Evolutionary conservation across 64 coral and sea anemone genomes (phyloP), one percentile per base, ranked within the genome.

Genomic region (Astreopora myriophthalma): DNA sequence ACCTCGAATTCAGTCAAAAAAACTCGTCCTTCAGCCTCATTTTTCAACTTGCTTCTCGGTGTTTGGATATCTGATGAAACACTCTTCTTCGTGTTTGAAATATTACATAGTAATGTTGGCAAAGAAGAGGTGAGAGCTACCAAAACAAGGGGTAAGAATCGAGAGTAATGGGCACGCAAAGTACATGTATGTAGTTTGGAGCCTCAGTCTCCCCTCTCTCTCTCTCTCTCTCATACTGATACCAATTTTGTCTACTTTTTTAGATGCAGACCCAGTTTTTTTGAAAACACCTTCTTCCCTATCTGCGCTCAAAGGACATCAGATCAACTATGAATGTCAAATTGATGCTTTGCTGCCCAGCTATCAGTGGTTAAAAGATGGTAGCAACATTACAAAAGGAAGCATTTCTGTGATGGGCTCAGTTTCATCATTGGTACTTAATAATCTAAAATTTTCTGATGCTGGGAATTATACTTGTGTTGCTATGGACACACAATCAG

Each of bases 321-420:
- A 31, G 28, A n/a, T 74, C 36, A 76, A 13, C 6, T 75, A 85
- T 52, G 28, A 60, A 46, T 92, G 90, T 69, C 67, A 92, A 69
- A 83, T 79, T 64, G 57, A 57, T 84, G 90, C 32, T 61, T 24
- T 48, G 75, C 71, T 48, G 42, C 52, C 90, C 29, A 24, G 20
- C 20, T 92, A 92, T 73, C 71, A 75, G n/a, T 92, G 90, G 90
- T 24, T 85, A 0, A 92, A 92, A 92, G 80, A 92, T 92, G 90
- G 90, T 13, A 25, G 20, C 13, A 92, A 92, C 57, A 72, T 92
- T 24, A 92, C 69, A 29, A 84, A 72, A 69, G 90, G 90, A 46
- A 86, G 48, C 4, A 32, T 73, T 20, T 55, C 35, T 22, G 17
- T 75, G 14, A 20, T 12, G 24, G 55, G 24, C 2, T 38, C 12